A percentile compares a stretch with the other conserved stretches of the same genome.
Conservation (phyloP, 2,888 invertebrate species). For the Aleiodes leptofemur region DNA sequence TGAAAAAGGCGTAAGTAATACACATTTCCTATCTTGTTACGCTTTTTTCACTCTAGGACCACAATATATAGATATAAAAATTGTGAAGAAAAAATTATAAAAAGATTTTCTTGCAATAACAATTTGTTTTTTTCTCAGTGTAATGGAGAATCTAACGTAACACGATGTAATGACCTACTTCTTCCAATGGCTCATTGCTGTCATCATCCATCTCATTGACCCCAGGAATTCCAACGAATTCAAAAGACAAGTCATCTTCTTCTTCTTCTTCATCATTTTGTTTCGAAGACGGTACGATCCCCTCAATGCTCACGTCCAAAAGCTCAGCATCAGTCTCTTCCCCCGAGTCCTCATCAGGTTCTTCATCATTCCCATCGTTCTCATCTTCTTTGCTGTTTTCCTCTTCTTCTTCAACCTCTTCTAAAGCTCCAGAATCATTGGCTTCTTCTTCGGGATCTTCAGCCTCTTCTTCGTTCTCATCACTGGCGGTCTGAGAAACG, state of each 20-base stretch:
- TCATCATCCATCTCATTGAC: constrained; percentile 67
- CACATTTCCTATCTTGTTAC: no score
- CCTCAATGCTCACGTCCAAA: constrained; percentile 56
- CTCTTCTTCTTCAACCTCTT: constrained; percentile 67
- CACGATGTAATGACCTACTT: constrained; percentile 61
- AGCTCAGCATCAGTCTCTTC: constrained; percentile 53
- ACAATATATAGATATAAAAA: no score
- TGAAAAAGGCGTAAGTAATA: no score
- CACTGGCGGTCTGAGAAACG: constrained; percentile 65
- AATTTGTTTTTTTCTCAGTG: no score
- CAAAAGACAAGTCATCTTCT: constrained; percentile 59
- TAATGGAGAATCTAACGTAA: background rate
- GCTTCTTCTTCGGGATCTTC: constrained; percentile 59
- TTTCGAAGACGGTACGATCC: constrained; percentile 50
- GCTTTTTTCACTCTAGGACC: no score
- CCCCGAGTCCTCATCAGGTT: constrained; percentile 55
- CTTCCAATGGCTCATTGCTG: constrained; percentile 70
- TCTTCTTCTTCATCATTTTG: constrained; percentile 56
- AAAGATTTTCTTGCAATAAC: no score
- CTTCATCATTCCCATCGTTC: constrained; percentile 56
- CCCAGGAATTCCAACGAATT: constrained; percentile 62
- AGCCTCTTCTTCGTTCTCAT: constrained; percentile 58
- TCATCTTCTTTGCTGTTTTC: constrained; percentile 54
- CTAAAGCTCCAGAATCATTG: constrained; percentile 54
- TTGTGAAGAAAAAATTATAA: no score